phyloP scores from a whole-genome alignment of 2,113 vertebrate species.

The Bambusicola thoracicus region DNA sequence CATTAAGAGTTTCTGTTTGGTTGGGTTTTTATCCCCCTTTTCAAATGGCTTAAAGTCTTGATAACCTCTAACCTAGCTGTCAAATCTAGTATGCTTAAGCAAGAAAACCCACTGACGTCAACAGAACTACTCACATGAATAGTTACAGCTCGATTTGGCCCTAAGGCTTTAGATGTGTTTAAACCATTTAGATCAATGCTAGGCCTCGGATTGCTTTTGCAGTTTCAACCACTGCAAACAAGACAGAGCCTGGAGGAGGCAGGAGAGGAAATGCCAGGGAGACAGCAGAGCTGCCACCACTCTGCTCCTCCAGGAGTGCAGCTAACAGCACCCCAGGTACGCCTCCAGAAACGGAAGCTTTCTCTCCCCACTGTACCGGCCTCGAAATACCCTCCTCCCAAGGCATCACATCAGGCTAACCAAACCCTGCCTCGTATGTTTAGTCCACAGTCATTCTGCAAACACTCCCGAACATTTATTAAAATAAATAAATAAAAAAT shows the following conservation, averaged over 20 bases:
- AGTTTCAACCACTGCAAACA: background rate
- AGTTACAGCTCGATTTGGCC: constrained; percentile 5
- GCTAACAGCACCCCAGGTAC: background rate
- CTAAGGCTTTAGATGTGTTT: constrained; percentile 17
- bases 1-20: background rate
- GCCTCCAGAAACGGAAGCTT: background rate
- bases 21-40: background rate
- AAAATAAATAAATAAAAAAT: background rate
- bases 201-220: background rate
- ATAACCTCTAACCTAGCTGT: constrained; percentile 26
- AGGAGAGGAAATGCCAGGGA: background rate
- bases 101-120: constrained; percentile 30
- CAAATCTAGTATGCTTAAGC: background rate
- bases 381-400: background rate
- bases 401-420: background rate
- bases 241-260: background rate
- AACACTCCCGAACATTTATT: background rate
- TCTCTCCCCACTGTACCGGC: background rate
- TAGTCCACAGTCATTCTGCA: background rate
- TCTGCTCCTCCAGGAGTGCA: background rate
- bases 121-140: background rate
- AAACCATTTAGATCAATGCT: constrained; percentile 33
- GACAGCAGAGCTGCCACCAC: background rate
- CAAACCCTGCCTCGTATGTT: background rate
- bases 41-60: background rate